Percentiles rank a stretch among this genome's conserved stretches.
These are phyloP conservation scores for Diplazon laetatorius DNA, from an alignment of 2,888 invertebrate genomes.

Conservation along the genomic window DNA sequence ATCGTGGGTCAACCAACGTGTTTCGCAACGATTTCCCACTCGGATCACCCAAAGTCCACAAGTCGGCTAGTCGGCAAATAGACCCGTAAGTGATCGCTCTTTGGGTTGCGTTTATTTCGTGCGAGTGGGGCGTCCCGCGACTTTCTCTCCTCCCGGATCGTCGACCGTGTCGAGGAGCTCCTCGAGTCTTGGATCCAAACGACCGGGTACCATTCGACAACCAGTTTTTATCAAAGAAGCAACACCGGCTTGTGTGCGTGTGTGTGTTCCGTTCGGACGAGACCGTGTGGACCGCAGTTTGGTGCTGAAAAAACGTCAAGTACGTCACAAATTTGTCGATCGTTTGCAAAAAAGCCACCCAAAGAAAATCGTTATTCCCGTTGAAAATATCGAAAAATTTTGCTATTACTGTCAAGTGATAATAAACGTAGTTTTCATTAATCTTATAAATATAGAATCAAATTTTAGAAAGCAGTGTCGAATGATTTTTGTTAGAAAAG, in stretches of 20 bases:
- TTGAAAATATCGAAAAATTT: not conserved
- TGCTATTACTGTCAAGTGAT: slow-evolving; percentile 3
- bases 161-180: slow-evolving; percentile 43
- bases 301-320: slow-evolving; percentile 41
- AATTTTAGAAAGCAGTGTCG: not conserved
- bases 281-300: slow-evolving; percentile 18
- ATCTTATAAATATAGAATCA: not conserved
- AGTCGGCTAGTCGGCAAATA: not conserved
- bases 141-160: slow-evolving; percentile 60
- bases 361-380: not conserved
- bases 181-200: slow-evolving; percentile 37
- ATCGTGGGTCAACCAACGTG: not conserved
- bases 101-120: slow-evolving; percentile 23
- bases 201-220: slow-evolving; percentile 75
- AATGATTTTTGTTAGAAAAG: no score
- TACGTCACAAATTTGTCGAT: slow-evolving; percentile 43
- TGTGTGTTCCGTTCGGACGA: slow-evolving; percentile 44
- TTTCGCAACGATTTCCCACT: slow-evolving; percentile 43
- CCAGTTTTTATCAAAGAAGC: slow-evolving; percentile 80
- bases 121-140: slow-evolving; percentile 60
- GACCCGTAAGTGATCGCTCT: slow-evolving; percentile 24
- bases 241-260: slow-evolving; percentile 65
- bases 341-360: no score
- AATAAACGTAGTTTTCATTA: not conserved
- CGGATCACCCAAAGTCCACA: slow-evolving; percentile 11